Conservation (phyloP, 2,797 vertebrate species). For the Paedocypris micromegethes region DNA sequence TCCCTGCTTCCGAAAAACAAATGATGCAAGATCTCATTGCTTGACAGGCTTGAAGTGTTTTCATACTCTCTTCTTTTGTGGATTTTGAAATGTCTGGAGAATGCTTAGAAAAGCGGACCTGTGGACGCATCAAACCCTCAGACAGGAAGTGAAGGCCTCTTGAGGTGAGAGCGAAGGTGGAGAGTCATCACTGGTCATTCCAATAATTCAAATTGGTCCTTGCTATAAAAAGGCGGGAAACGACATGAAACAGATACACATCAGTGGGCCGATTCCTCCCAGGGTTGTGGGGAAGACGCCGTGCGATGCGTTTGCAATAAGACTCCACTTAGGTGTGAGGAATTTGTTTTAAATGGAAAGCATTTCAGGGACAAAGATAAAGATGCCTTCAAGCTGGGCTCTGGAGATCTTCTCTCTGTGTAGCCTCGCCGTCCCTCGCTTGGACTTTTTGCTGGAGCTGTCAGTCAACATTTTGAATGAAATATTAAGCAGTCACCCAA, state of each 20-base stretch:
- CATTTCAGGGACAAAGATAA: slow-evolving; percentile 61
- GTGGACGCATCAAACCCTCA: slow-evolving; percentile 40
- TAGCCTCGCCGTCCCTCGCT: slow-evolving; percentile 30
- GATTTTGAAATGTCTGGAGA: slow-evolving; percentile 14
- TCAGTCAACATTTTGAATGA: slow-evolving; percentile 26
- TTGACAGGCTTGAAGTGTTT: slow-evolving; percentile 21
- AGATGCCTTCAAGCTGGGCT: slow-evolving; percentile 47
- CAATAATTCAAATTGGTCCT: slow-evolving; percentile 59
- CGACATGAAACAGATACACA: slow-evolving; percentile 63
- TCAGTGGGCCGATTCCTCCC: slow-evolving; percentile 57
- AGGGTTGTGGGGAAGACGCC: slow-evolving; percentile 55
- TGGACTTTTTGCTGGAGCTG: slow-evolving; percentile 24
- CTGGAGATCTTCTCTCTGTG: slow-evolving; percentile 37
- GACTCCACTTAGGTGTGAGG: slow-evolving; percentile 52
- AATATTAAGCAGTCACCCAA: slow-evolving; percentile 19
- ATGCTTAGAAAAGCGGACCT: slow-evolving; percentile 33
- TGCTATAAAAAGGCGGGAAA: slow-evolving; percentile 60
- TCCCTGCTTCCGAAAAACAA: slow-evolving; percentile 24
- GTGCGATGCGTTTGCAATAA: slow-evolving; percentile 52
- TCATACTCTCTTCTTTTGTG: slow-evolving; percentile 17
- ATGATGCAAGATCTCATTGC: slow-evolving; percentile 33
- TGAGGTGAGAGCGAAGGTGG: slow-evolving; percentile 52
- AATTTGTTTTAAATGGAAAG: slow-evolving; percentile 63
- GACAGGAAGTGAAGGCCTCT: slow-evolving; percentile 45
- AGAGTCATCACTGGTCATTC: slow-evolving; percentile 64